phyloP scores from a whole-genome alignment of 2,797 vertebrate species.

The Phylloscopus collybita region DNA sequence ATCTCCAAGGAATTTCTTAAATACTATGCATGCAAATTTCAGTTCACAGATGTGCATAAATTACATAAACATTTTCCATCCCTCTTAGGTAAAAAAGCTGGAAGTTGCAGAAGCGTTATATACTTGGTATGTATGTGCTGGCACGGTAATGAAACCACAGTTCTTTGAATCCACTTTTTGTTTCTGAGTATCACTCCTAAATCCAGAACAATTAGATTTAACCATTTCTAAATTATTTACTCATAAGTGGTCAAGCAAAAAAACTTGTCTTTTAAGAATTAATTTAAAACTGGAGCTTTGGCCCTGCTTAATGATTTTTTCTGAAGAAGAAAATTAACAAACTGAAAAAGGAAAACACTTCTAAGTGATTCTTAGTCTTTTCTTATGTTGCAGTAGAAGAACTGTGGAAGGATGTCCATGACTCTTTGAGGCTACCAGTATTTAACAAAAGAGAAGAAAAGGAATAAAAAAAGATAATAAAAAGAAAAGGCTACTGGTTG shows the following conservation, averaged over 20 bases:
- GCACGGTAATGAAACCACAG: background rate
- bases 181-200: background rate
- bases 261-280: background rate
- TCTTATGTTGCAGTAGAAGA: background rate
- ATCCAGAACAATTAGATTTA: background rate
- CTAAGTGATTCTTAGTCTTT: background rate
- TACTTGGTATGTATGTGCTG: conserved; percentile 1
- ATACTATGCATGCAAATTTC: conserved; percentile 58
- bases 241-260: background rate
- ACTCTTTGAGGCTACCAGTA: background rate
- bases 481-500: background rate
- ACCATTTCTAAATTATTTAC: background rate
- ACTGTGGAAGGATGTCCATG: background rate
- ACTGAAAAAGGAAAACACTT: background rate
- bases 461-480: accelerated
- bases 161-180: conserved; percentile 5
- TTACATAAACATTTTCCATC: conserved; percentile 7
- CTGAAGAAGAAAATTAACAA: background rate
- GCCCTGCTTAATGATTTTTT: background rate
- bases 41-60: conserved; percentile 52
- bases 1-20: conserved; percentile 48
- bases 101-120: background rate
- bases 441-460: background rate
- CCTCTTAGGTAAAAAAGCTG: conserved; percentile 35
- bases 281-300: background rate